Conservation (phyloP, 2,113 vertebrate genomes). For the Prolemur simus region DNA sequence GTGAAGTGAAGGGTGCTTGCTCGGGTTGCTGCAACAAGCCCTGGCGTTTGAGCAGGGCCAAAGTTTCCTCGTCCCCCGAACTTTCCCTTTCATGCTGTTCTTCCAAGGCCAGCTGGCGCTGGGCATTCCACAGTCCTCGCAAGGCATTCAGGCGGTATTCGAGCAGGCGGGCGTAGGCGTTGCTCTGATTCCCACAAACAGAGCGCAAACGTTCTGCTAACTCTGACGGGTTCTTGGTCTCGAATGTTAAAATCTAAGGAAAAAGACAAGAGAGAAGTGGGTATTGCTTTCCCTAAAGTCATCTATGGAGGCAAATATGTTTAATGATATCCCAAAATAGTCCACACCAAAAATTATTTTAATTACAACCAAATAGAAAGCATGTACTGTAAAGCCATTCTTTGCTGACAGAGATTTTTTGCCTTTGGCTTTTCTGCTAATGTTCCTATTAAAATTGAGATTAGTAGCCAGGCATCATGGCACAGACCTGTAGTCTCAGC, state of each 20-base stretch:
- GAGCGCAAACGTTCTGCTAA: slow-evolving; percentile 95
- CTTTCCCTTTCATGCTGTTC: slow-evolving; percentile 96
- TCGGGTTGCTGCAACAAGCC: slow-evolving; percentile 95
- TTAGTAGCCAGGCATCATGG: not conserved
- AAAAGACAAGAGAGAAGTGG: not conserved
- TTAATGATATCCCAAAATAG: not conserved
- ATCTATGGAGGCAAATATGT: not conserved
- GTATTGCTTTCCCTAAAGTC: not conserved
- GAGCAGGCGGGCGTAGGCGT: slow-evolving; percentile 95
- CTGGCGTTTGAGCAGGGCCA: slow-evolving; percentile 96
- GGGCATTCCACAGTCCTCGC: slow-evolving; percentile 97
- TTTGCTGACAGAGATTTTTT: not conserved
- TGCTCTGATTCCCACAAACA: slow-evolving; percentile 98
- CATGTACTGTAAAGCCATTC: not conserved
- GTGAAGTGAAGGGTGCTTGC: slow-evolving; percentile 96
- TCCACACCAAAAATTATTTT: slow-evolving; percentile 5
- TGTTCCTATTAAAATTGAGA: not conserved
- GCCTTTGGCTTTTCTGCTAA: slow-evolving; percentile 12
- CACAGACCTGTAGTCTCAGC: no score
- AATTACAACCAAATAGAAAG: slow-evolving; percentile 26
- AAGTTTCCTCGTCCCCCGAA: slow-evolving; percentile 93
- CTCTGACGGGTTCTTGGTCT: slow-evolving; percentile 96
- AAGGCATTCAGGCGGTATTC: slow-evolving; percentile 97
- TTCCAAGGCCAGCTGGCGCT: slow-evolving; percentile 96
- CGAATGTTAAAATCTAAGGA: slow-evolving; percentile 94